phyloP scores from a whole-genome alignment of 2,888 invertebrate genomes.

The Dicycla oo region DNA sequence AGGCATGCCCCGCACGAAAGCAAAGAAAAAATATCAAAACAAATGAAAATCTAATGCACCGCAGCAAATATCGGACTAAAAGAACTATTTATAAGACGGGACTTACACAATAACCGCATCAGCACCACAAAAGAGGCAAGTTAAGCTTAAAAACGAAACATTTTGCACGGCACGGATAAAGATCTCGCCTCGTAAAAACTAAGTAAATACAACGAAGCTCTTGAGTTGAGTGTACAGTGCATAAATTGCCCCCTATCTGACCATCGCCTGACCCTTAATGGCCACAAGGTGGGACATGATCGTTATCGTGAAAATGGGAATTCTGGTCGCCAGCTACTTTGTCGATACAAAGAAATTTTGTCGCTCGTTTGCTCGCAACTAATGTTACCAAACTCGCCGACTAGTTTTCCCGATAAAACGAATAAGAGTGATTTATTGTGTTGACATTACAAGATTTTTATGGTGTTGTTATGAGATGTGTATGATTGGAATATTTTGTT shows the following conservation, averaged over 20 bases:
- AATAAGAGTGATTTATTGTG: conserved; percentile 69
- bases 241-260: conserved; percentile 87
- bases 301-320: conserved; percentile 86
- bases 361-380: conserved; percentile 79
- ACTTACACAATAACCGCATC: conserved; percentile 62
- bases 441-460: conserved; percentile 61
- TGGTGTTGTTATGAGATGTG: conserved; percentile 47
- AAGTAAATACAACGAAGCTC: conserved; percentile 82
- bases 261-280: conserved; percentile 88
- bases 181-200: conserved; percentile 81
- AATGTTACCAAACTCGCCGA: conserved; percentile 71
- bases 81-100: conserved; percentile 49
- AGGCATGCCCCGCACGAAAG: neutral
- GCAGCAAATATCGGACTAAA: no score
- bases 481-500: conserved; percentile 47
- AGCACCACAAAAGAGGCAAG: conserved; percentile 60
- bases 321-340: conserved; percentile 81
- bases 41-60: conserved; percentile 27
- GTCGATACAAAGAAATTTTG: conserved; percentile 85
- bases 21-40: conserved; percentile 8
- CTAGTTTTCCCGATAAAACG: conserved; percentile 64
- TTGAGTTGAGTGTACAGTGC: conserved; percentile 86
- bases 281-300: conserved; percentile 87
- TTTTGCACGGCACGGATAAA: conserved; percentile 81
- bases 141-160: conserved; percentile 71